These are phyloP conservation scores for Clarias platycephalus DNA, from an alignment of 2,797 vertebrate genomes.

Conservation along the genomic window DNA sequence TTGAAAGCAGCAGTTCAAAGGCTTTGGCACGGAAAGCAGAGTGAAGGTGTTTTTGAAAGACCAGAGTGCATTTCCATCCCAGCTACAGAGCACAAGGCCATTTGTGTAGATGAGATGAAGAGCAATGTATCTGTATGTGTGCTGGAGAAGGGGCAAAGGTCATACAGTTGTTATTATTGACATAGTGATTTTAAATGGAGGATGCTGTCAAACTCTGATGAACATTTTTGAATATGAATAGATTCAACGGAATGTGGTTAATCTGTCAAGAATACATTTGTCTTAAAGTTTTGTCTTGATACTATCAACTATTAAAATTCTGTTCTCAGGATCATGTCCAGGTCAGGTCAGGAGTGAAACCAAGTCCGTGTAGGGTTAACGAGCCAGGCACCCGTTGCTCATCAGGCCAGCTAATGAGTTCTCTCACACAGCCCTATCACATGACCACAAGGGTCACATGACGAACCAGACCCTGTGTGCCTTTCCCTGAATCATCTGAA, in stretches of 20 bases:
- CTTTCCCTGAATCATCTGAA: conserved; percentile 77
- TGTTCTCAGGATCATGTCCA: conserved; percentile 46
- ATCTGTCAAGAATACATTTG: neutral
- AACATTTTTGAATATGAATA: conserved; percentile 23
- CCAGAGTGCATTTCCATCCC: conserved; percentile 78
- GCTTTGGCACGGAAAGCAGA: conserved; percentile 69
- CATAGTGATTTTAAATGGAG: conserved; percentile 32
- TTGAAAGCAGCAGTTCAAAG: conserved; percentile 86
- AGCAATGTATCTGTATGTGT: conserved; percentile 25
- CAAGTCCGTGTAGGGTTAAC: conserved; percentile 50
- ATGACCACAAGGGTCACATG: conserved; percentile 58
- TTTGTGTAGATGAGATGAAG: conserved; percentile 62
- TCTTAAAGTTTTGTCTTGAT: neutral
- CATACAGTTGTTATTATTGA: conserved; percentile 49
- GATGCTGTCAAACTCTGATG: conserved; percentile 38
- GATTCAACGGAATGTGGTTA: neutral
- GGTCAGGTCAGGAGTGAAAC: conserved; percentile 58
- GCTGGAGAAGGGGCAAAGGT: conserved; percentile 30
- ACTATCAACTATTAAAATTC: neutral
- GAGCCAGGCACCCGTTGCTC: conserved; percentile 46
- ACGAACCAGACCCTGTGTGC: conserved; percentile 62
- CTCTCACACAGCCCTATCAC: conserved; percentile 56
- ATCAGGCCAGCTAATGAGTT: conserved; percentile 55
- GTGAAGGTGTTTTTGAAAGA: conserved; percentile 75
- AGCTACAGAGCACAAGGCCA: conserved; percentile 70